A percentile compares a stretch with the other conserved stretches of the same genome.
Conservation (phyloP, 1,140 invertebrate genomes). For the Bombus breviceps region DNA sequence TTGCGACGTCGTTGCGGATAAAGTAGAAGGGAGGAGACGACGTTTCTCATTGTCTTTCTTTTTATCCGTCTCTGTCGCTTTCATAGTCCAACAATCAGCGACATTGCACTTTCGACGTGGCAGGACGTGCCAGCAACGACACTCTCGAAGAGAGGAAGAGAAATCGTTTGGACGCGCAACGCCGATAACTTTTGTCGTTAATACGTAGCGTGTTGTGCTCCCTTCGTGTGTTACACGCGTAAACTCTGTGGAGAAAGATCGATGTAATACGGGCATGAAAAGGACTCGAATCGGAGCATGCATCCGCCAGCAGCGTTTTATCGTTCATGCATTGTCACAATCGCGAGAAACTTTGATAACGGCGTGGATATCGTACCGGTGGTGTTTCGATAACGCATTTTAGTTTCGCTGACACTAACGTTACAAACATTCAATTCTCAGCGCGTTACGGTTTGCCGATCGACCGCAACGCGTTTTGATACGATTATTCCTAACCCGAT, state of each 20-base stretch:
- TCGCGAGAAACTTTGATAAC: slow-evolving; percentile 57
- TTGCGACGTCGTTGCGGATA: not conserved
- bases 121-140: not conserved
- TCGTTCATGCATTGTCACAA: slow-evolving; percentile 57
- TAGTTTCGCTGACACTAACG: slow-evolving; percentile 25
- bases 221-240: not conserved
- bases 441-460: slow-evolving; percentile 36
- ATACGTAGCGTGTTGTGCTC: slow-evolving; percentile 9
- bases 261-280: slow-evolving; percentile 40
- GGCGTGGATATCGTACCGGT: slow-evolving; percentile 35
- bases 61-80: not conserved
- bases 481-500: slow-evolving; percentile 14
- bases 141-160: slow-evolving; percentile 17
- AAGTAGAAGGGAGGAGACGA: not conserved
- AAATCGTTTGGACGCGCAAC: slow-evolving; percentile 16
- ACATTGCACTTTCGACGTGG: not conserved
- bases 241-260: slow-evolving; percentile 21
- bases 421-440: slow-evolving; percentile 43
- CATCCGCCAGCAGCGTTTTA: slow-evolving; percentile 53
- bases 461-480: slow-evolving; percentile 20
- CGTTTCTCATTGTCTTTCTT: not conserved
- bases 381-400: slow-evolving; percentile 37
- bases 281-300: slow-evolving; percentile 54
- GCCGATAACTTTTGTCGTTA: slow-evolving; percentile 39
- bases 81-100: not conserved